A percentile compares a stretch with the other conserved stretches of the same genome.
Conservation (phyloP, 2,888 invertebrate genomes). For the Netelia inedita region DNA sequence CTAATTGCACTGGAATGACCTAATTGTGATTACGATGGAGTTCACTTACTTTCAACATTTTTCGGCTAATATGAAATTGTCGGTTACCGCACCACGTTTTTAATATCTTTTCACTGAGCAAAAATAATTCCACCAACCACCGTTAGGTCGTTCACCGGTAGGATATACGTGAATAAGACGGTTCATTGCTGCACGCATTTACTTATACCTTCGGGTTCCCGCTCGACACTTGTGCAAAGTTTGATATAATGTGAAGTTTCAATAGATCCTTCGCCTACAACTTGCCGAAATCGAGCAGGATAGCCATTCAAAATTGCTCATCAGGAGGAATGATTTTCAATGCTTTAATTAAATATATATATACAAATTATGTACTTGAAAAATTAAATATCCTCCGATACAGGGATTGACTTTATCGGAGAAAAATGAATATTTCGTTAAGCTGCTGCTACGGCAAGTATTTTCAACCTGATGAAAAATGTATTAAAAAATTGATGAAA, state of each 20-base stretch:
- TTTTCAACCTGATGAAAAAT: no score
- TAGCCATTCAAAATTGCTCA: neutral
- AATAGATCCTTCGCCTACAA: slow-evolving; percentile 19
- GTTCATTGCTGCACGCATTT: slow-evolving; percentile 21
- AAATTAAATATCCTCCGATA: no score
- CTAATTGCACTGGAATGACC: no score
- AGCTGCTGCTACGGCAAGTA: no score
- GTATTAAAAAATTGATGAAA: no score
- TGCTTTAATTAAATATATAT: no score
- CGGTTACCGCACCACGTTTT: neutral
- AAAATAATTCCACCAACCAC: slow-evolving; percentile 6
- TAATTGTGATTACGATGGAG: neutral
- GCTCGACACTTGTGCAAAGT: slow-evolving; percentile 60
- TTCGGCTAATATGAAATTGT: slow-evolving; percentile 19
- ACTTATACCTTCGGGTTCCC: slow-evolving; percentile 40
- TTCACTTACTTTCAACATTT: slow-evolving; percentile 63
- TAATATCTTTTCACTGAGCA: neutral
- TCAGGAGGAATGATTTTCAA: no score
- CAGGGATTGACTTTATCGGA: no score
- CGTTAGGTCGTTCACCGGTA: slow-evolving; percentile 26
- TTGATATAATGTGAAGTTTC: slow-evolving; percentile 20
- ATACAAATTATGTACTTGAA: no score
- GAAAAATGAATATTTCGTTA: no score
- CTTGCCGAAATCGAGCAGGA: no score
- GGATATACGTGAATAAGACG: slow-evolving; percentile 28